Evolutionary conservation across 2,113 vertebrate genomes (phyloP).

Genomic region (Catharus fuscescens): DNA sequence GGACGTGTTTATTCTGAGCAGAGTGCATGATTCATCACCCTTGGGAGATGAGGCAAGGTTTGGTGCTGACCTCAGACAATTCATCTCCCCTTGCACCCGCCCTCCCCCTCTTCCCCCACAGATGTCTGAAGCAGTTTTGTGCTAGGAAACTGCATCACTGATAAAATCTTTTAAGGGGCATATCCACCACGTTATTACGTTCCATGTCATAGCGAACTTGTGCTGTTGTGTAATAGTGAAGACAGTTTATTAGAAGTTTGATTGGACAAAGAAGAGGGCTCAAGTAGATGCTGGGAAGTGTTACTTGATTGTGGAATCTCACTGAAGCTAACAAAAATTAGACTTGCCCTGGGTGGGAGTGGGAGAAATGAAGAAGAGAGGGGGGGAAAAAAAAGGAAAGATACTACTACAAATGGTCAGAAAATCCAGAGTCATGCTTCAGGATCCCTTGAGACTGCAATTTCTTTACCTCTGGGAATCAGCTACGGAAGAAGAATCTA

Average conservation of each 20-base stretch:
- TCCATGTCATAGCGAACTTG: not conserved
- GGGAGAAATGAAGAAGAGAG: not conserved
- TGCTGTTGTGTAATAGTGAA: not conserved
- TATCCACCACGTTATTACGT: not conserved
- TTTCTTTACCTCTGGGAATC: not conserved
- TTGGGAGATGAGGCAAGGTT: constrained; percentile 52
- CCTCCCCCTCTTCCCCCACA: not conserved
- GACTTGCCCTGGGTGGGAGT: not conserved
- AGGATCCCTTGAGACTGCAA: not conserved
- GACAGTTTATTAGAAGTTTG: not conserved
- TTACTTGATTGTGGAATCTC: not conserved
- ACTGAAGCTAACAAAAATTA: not conserved
- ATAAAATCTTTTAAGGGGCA: constrained; percentile 47
- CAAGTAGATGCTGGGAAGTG: not conserved
- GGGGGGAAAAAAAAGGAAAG: not conserved
- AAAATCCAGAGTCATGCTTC: not conserved
- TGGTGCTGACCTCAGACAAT: constrained; percentile 61
- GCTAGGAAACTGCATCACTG: constrained; percentile 46
- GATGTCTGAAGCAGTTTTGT: constrained; percentile 4
- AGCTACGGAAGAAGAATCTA: not conserved
- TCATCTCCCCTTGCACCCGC: not conserved
- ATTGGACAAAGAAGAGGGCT: not conserved
- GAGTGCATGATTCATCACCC: constrained; percentile 52
- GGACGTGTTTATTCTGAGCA: constrained; percentile 39
- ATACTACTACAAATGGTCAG: not conserved